Conservation (phyloP, 1,140 invertebrate genomes). For the Pteromalus puparum region DNA sequence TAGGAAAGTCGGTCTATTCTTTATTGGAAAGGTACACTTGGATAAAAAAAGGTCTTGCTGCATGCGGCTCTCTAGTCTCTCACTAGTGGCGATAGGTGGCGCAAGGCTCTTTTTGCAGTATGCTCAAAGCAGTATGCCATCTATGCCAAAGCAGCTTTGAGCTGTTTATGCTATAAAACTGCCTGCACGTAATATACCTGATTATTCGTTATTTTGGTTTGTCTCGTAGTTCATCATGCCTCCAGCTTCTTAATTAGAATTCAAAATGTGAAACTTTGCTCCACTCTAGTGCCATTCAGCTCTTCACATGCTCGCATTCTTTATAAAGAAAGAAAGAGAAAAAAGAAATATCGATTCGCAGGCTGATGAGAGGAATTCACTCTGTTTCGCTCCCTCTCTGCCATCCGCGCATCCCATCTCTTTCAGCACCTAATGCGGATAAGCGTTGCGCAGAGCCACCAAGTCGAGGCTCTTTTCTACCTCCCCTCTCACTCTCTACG, state of each 20-base stretch:
- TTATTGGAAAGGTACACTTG: too few species aligned
- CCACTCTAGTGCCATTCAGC: neutral
- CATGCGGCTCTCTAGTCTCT: too few species aligned
- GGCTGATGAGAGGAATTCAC: constrained; percentile 47
- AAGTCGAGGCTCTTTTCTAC: constrained; percentile 41
- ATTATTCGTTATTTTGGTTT: too few species aligned
- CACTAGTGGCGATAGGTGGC: too few species aligned
- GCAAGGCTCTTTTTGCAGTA: too few species aligned
- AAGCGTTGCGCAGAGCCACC: constrained; percentile 41
- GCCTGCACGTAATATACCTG: too few species aligned
- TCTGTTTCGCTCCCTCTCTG: neutral
- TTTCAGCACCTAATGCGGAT: constrained; percentile 51
- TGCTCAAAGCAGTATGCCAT: too few species aligned
- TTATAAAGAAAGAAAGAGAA: constrained; percentile 6
- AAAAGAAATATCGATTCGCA: constrained; percentile 52
- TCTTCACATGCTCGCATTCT: neutral
- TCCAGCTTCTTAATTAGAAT: neutral
- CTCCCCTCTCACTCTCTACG: neutral
- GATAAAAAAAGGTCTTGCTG: too few species aligned
- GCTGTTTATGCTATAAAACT: too few species aligned
- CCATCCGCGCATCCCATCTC: constrained; percentile 13
- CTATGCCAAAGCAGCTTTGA: too few species aligned
- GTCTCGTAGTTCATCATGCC: too few species aligned
- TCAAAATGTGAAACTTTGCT: constrained; percentile 7
- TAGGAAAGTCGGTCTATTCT: too few species aligned